A percentile compares a stretch with the other conserved stretches of the same genome.
These are phyloP conservation scores for Drepanosiphum platanoidis DNA, from an alignment of 2,888 invertebrate genomes.

Conservation along the genomic window DNA sequence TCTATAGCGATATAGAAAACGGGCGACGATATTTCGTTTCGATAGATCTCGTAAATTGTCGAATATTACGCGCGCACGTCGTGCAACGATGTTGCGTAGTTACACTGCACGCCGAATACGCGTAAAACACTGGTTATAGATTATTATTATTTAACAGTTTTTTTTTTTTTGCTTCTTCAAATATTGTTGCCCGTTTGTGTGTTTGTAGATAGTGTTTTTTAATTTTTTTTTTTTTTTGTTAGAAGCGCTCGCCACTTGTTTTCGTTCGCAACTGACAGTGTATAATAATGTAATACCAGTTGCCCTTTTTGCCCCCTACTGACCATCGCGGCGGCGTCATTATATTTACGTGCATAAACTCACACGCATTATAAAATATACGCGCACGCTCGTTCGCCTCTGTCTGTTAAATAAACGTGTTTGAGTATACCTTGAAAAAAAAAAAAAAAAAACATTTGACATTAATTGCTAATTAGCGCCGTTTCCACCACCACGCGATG, in stretches of 20 bases:
- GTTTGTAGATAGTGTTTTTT: neutral
- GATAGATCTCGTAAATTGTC: too few species aligned
- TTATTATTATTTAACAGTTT: neutral
- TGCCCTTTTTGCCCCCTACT: conserved; percentile 61
- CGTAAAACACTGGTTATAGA: neutral
- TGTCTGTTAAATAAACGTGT: conserved; percentile 52
- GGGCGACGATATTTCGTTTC: too few species aligned
- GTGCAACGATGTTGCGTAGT: neutral
- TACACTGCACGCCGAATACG: neutral
- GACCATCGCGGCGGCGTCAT: conserved; percentile 4
- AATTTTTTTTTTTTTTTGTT: conserved; percentile 10
- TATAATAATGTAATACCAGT: conserved; percentile 20
- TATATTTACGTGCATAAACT: neutral
- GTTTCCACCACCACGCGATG: neutral
- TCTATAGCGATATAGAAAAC: too few species aligned
- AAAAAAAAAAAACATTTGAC: conserved; percentile 51
- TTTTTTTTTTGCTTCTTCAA: neutral
- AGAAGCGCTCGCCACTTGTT: conserved; percentile 47
- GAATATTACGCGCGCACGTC: neutral
- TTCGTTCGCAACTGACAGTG: conserved; percentile 44
- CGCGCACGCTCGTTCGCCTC: neutral
- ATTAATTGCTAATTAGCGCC: conserved; percentile 48
- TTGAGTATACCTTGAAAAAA: conserved; percentile 54
- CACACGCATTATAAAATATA: neutral
- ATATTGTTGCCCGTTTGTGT: neutral